A percentile compares a stretch with the other conserved stretches of the same genome.
Evolutionary conservation across 2,888 invertebrate species (phyloP).

Genomic region (Nesidiocoris tenuis): DNA sequence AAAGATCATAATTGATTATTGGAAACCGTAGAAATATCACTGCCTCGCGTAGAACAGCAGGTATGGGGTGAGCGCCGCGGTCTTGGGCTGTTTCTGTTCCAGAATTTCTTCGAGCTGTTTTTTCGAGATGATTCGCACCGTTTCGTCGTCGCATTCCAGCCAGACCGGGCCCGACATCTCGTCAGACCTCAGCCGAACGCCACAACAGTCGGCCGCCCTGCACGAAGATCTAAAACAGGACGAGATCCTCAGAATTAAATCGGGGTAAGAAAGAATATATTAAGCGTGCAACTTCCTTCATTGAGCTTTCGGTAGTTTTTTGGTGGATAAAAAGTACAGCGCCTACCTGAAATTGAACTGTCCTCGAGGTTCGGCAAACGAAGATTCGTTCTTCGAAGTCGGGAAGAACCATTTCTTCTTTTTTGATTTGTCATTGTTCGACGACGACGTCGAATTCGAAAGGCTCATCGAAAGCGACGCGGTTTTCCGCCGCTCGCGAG

Average conservation of each 20-base stretch:
- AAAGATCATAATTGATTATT: background rate
- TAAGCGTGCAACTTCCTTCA: too few species aligned
- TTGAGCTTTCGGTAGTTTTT: too few species aligned
- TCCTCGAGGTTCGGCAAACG: conserved; percentile 43
- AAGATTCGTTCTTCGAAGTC: conserved; percentile 44
- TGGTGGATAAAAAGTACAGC: too few species aligned
- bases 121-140: conserved; percentile 73
- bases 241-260: too few species aligned
- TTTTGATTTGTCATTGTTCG: conserved; percentile 42
- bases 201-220: conserved; percentile 62
- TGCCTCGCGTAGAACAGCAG: conserved; percentile 74
- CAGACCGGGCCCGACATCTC: conserved; percentile 60
- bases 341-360: conserved; percentile 47
- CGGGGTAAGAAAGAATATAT: too few species aligned
- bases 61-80: conserved; percentile 78
- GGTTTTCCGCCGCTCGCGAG: conserved; percentile 54
- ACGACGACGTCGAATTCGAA: conserved; percentile 25
- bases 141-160: conserved; percentile 88
- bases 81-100: conserved; percentile 68
- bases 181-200: conserved; percentile 57
- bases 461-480: conserved; percentile 49
- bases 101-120: conserved; percentile 77
- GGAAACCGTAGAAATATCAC: conserved; percentile 21
- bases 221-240: conserved; percentile 54
- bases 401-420: conserved; percentile 46